Conservation (phyloP, 2,113 vertebrate genomes). For the Indicator indicator region DNA sequence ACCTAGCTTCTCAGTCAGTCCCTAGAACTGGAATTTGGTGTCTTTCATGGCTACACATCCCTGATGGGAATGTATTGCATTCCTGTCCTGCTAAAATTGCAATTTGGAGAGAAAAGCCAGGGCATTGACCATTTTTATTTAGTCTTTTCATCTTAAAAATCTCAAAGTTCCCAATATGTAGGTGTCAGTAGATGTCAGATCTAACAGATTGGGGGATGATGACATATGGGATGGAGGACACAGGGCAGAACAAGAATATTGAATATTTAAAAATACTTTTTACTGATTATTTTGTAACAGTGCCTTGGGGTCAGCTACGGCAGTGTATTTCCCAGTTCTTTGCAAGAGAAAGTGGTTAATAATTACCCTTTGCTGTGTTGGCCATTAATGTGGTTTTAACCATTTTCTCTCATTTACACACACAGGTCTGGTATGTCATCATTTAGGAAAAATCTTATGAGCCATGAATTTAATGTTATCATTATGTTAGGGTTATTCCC, state of each 20-base stretch:
- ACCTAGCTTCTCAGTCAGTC: background rate
- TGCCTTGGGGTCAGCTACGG: background rate
- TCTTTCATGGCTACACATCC: background rate
- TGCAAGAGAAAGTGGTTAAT: conserved; percentile 46
- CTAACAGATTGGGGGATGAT: background rate
- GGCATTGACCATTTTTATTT: background rate
- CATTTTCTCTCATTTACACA: conserved; percentile 17
- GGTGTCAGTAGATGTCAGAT: background rate
- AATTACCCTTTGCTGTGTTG: conserved; percentile 32
- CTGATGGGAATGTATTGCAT: background rate
- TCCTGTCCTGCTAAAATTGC: background rate
- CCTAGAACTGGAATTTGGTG: background rate
- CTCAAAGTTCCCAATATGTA: background rate
- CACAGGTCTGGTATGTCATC: background rate
- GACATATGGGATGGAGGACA: no score
- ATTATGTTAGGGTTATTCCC: conserved; percentile 9
- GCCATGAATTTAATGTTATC: background rate
- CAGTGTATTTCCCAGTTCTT: background rate
- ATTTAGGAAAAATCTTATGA: conserved; percentile 29
- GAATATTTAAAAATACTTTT: background rate
- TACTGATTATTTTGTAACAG: background rate
- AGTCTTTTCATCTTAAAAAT: background rate
- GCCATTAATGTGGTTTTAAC: conserved; percentile 19
- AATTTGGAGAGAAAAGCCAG: background rate
- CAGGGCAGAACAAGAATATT: background rate